Evolutionary conservation across 2,888 invertebrate genomes (phyloP), one percentile per base, ranked within the genome.

Genomic region (Sceliomorpha sp.): DNA sequence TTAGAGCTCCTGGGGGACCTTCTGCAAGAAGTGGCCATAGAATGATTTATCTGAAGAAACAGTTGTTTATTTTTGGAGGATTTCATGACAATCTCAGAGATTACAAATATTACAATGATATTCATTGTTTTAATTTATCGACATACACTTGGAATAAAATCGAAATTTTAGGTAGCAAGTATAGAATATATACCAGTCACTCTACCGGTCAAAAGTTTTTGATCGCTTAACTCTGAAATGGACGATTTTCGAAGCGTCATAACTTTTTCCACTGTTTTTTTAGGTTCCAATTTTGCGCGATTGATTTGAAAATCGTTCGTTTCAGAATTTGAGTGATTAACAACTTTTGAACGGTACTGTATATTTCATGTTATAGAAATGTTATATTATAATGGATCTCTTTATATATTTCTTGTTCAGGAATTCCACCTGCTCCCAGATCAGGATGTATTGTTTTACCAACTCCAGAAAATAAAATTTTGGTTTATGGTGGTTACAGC

Each of bases 41-140:
- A 63, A 98, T 98, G 97, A 92, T 93, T 1, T 90, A 91, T 0
- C 85, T 92, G 0, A 96, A 95, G 73, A 95, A 95, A 74, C 93
- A 93, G 77, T 88, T 98, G 0, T 89, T 96, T 68, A 90, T 98
- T 2, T 98, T 98, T 90, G 98, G 98, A 0, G 98, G 98, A 0
- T 98, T 97, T 88, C 93, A 95, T 81, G 98, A 98, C 88, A 97
- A 96, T 86, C 91, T 94, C 0, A 91, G 95, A 55, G 94, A 95
- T 66, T 97, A 94, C 85, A 94, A 94, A 75, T 98, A 98, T 89
- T 96, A 92, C 85, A 97, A 97, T 86, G 98, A 98, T 85, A 86
- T 96, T 0, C 91, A 95, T 87, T 87, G 92, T 24, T 98, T 98
- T 89, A 93, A 95, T 76, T 88, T 95, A 72, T 95, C 96, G 79